phyloP scores from a whole-genome alignment of 2,797 vertebrate genomes.

The Notamacropus eugenii region DNA sequence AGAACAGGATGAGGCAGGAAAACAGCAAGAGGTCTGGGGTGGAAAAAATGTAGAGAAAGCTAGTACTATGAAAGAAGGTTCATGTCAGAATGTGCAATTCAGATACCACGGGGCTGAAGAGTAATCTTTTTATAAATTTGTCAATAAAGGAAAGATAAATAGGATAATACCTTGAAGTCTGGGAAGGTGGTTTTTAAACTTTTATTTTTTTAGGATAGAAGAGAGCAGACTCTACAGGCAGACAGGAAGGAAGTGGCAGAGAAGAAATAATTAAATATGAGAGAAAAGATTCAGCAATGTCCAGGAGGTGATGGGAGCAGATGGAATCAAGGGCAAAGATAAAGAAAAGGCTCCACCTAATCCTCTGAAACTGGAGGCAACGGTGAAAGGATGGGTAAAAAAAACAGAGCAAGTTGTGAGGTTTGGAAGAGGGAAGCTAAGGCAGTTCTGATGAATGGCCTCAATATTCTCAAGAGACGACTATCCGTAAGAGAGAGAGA shows the following conservation, averaged over 20 bases:
- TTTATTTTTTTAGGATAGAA: background rate
- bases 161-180: background rate
- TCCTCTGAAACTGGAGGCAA: background rate
- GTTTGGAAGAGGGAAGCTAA: background rate
- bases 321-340: background rate
- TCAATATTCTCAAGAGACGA: background rate
- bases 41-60: background rate
- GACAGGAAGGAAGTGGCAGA: background rate
- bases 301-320: background rate
- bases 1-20: background rate
- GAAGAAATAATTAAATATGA: background rate
- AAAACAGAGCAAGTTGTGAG: background rate
- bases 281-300: background rate
- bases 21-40: background rate
- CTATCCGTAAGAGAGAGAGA: background rate
- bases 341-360: background rate
- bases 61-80: background rate
- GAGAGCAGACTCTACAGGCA: background rate
- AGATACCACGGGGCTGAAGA: background rate
- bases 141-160: background rate
- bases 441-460: background rate
- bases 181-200: background rate
- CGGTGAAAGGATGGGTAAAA: background rate
- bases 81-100: background rate
- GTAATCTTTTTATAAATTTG: background rate